phyloP scores from a whole-genome alignment of 2,797 vertebrate genomes.

The Sciaenops ocellatus region DNA sequence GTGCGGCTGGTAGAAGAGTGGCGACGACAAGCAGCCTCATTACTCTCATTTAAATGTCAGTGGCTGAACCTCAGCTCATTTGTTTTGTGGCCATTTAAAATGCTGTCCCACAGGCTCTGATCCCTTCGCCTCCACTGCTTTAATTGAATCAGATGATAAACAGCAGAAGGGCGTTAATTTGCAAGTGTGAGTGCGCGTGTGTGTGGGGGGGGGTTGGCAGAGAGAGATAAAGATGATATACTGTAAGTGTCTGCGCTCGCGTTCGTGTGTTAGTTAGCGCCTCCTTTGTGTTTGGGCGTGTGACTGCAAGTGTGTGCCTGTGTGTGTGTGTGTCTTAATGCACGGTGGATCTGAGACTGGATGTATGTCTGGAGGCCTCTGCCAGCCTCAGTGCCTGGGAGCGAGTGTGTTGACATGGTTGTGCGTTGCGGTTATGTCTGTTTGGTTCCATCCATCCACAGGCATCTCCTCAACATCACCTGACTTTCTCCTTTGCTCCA shows the following conservation, averaged over 20 bases:
- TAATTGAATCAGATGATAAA: constrained; percentile 80
- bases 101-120: constrained; percentile 56
- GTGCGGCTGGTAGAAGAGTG: constrained; percentile 32
- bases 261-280: constrained; percentile 23
- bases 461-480: too few relatives aligned
- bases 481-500: too few relatives aligned
- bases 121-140: constrained; percentile 56
- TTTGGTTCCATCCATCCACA: too few relatives aligned
- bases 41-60: constrained; percentile 83
- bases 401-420: neutral
- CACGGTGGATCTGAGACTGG: constrained; percentile 4
- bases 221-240: constrained; percentile 64
- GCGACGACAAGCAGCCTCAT: constrained; percentile 74
- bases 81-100: constrained; percentile 75
- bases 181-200: constrained; percentile 49
- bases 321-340: constrained; percentile 14
- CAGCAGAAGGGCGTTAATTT: constrained; percentile 70
- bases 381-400: constrained; percentile 2
- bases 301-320: neutral
- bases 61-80: constrained; percentile 73
- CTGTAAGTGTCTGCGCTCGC: constrained; percentile 32
- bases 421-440: too few relatives aligned
- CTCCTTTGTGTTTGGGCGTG: constrained; percentile 35
- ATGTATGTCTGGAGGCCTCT: neutral
- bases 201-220: constrained; percentile 37